Conservation (phyloP, 2,797 vertebrate species). For the Malurus splendens region DNA sequence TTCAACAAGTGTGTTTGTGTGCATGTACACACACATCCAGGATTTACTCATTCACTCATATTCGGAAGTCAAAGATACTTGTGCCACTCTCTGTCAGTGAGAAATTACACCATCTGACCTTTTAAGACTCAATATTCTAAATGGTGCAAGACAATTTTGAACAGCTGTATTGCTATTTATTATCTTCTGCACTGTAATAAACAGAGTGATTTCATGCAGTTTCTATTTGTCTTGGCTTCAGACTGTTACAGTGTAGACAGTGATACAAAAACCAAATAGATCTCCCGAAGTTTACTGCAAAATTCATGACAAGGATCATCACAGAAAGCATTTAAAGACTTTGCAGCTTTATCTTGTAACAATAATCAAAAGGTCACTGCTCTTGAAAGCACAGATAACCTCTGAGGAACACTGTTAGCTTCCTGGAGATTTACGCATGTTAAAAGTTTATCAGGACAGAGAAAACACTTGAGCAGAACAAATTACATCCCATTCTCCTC, state of each 20-base stretch:
- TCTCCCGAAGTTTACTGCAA: not conserved
- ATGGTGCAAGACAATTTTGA: not conserved
- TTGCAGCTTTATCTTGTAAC: not conserved
- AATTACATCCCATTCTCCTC: not conserved
- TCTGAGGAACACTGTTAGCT: not conserved
- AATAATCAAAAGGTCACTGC: slow-evolving; percentile 32
- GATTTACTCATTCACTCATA: not conserved
- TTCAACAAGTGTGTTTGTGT: not conserved
- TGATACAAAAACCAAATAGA: not conserved
- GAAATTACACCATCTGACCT: not conserved
- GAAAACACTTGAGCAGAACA: not conserved
- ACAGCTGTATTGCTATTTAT: not conserved
- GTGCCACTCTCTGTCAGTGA: not conserved
- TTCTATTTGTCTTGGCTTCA: not conserved
- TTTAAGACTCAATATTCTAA: not conserved
- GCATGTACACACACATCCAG: not conserved
- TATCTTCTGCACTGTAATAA: not conserved
- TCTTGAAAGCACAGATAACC: not conserved
- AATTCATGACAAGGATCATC: not conserved
- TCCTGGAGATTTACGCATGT: not conserved
- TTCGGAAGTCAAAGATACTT: not conserved
- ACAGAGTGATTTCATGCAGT: not conserved
- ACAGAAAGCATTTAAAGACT: not conserved
- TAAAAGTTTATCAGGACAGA: not conserved
- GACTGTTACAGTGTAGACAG: not conserved